Base-by-base conservation (phyloP, 2,888 invertebrate species). In the Microctonus aethiopoides region DNA sequence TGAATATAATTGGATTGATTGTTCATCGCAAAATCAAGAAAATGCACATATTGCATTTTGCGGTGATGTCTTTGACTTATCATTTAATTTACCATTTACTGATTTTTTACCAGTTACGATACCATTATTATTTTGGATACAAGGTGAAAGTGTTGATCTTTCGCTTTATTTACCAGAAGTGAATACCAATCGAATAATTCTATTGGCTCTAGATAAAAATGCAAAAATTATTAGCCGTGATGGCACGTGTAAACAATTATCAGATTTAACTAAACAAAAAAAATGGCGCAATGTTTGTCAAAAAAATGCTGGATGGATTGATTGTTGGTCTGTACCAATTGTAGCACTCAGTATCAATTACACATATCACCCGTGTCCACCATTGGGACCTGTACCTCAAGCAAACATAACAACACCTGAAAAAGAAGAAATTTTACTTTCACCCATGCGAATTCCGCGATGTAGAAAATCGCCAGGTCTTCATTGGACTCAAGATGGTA, bases 1-100 rank as follows among this genome's bases (percentile, higher is more conserved):
- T 87, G 96, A 99, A 84, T 95, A 95, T 87, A 99, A 99, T 87
- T 99, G 99, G 99, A 94, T 99, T 77, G 99, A 99, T 87, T 98
- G 98, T 80, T 96, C 97, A 67, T 97, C 97, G 29, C 95, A 96
- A 62, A 95, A 96, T 79, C 96, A 96, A 86, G 98, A 98, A 88
- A 98, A 98, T 86, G 93, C 96, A 87, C 96, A 97, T 84, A 90
- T 98, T 67, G 97, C 97, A 0, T 94, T 98, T 79, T 97, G 97
- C 84, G 98, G 98, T 0, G 97, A 98, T 83, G 90, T 95, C 13
- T 92, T 98, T 78, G 97, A 98, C 81, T 89, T 98, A 77, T 96
- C 97, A 3, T 96, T 98, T 83, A 95, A 95, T 84, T 89, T 99
- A 81, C 98, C 98, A 0, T 99, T 98, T 83, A 92, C 92, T 68